These are phyloP conservation scores for Cyanoramphus novaezelandiae DNA, from an alignment of 2,113 vertebrate genomes.

Conservation along the genomic window DNA sequence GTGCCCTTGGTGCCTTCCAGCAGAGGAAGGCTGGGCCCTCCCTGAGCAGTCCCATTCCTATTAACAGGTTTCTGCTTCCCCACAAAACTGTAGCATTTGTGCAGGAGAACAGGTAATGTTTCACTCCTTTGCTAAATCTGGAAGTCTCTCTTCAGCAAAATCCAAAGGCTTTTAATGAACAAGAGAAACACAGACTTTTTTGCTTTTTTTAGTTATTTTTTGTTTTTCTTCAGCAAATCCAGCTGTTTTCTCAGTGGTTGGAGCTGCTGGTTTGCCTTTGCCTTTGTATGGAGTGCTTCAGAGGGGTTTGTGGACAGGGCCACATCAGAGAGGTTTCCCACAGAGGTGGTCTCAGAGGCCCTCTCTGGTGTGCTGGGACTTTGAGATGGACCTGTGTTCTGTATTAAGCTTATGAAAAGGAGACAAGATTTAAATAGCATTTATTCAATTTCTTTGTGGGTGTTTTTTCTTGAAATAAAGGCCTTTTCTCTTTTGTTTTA, in stretches of 20 bases:
- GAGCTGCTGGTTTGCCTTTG: neutral
- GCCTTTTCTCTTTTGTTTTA: constrained; percentile 20
- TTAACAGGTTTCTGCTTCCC: neutral
- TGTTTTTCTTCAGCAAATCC: neutral
- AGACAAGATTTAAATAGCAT: neutral
- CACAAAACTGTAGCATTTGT: neutral
- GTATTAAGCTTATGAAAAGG: neutral
- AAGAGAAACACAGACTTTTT: neutral
- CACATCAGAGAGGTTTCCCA: neutral
- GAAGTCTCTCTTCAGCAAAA: neutral
- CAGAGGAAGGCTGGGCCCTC: neutral
- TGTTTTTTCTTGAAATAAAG: neutral
- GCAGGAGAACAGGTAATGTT: neutral
- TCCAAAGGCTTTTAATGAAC: neutral
- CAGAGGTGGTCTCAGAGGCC: neutral
- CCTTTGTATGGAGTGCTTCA: neutral
- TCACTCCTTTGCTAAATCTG: neutral
- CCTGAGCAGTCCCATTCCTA: neutral
- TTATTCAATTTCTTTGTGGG: constrained; percentile 12
- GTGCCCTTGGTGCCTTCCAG: neutral
- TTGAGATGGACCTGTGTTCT: neutral
- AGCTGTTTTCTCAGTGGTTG: neutral
- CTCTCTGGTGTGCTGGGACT: neutral
- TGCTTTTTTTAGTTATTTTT: neutral
- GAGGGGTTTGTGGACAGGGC: neutral